Percentiles rank a stretch among this genome's conserved stretches.
These are phyloP conservation scores for Odobenus rosmarus DNA, from an alignment of 2,113 vertebrate species.

Conservation along the genomic window DNA sequence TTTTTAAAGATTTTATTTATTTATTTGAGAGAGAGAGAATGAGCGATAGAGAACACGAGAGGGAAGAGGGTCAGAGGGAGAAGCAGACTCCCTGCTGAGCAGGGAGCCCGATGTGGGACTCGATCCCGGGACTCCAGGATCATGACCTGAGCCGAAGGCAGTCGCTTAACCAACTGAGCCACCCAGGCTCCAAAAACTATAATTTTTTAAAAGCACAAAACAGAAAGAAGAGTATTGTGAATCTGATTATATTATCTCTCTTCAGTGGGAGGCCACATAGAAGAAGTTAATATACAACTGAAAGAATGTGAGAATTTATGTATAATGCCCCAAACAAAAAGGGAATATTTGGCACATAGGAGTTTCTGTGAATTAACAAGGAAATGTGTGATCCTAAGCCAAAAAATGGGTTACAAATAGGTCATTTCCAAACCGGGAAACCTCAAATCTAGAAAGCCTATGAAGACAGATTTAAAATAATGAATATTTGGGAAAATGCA, in stretches of 20 bases:
- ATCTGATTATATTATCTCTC: neutral
- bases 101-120: too few species aligned
- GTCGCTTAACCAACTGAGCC: too few species aligned
- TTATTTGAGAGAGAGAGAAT: too few species aligned
- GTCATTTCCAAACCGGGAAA: neutral
- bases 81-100: too few species aligned
- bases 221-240: neutral
- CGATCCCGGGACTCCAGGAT: too few species aligned
- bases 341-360: neutral
- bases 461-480: neutral
- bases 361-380: neutral
- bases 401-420: neutral
- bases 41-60: too few species aligned
- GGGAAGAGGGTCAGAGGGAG: too few species aligned
- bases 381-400: neutral
- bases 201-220: neutral
- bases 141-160: too few species aligned
- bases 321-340: neutral
- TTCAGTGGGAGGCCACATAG: neutral
- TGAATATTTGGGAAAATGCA: neutral
- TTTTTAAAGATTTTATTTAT: too few species aligned
- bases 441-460: neutral
- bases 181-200: too few species aligned
- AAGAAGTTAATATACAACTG: neutral
- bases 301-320: neutral